phyloP scores from a whole-genome alignment of 2,888 invertebrate genomes.

The Hirtodrosophila alboralis region DNA sequence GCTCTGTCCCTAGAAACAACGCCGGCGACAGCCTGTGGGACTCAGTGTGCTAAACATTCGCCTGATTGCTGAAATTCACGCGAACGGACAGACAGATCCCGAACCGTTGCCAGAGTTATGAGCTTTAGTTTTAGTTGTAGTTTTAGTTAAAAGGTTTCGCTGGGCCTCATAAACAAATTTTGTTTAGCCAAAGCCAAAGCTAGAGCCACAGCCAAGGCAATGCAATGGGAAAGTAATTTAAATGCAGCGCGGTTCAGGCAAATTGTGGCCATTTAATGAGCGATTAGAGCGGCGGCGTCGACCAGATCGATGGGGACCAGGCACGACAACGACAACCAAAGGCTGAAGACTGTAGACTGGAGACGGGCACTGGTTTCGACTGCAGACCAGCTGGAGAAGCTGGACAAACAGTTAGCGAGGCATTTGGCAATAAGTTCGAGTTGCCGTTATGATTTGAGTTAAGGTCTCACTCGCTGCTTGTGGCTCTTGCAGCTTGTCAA shows the following conservation, averaged over 20 bases:
- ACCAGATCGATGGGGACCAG: conserved; percentile 58
- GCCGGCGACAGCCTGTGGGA: conserved; percentile 42
- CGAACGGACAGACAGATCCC: conserved; percentile 36
- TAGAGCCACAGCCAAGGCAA: conserved; percentile 16
- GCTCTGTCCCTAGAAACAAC: no score
- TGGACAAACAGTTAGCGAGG: conserved; percentile 25
- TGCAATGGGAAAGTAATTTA: conserved; percentile 77
- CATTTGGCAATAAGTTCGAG: conserved; percentile 51
- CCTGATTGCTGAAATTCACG: conserved; percentile 75
- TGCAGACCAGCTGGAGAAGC: background rate
- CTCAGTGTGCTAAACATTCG: conserved; percentile 33
- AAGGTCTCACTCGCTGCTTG: conserved; percentile 42
- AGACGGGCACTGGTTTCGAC: background rate
- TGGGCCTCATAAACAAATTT: conserved; percentile 75
- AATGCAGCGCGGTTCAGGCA: conserved; percentile 71
- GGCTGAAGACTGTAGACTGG: conserved; percentile 9
- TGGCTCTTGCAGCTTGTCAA: conserved; percentile 41
- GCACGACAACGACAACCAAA: conserved; percentile 57
- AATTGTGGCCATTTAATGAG: conserved; percentile 76
- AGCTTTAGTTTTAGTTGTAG: conserved; percentile 73
- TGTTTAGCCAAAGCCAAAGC: conserved; percentile 39
- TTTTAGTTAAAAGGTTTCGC: conserved; percentile 74
- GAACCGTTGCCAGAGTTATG: conserved; percentile 60
- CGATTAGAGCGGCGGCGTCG: conserved; percentile 63
- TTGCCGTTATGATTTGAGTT: conserved; percentile 64